Evolutionary conservation across 2,797 vertebrate genomes (phyloP).

Genomic region (Manis javanica): DNA sequence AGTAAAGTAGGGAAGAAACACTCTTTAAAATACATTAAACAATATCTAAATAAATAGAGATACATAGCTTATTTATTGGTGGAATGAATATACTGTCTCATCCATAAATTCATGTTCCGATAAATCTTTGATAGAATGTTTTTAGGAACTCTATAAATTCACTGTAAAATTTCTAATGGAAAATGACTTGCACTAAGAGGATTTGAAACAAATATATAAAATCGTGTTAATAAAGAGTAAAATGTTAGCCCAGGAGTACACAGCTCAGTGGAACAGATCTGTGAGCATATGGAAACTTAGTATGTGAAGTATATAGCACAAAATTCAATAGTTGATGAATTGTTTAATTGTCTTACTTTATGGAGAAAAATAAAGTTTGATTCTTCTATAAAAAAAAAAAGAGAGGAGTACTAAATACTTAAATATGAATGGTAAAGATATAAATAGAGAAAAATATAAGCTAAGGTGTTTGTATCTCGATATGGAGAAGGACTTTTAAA

Average conservation of each 20-base stretch:
- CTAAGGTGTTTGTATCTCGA: neutral
- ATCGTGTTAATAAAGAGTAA: neutral
- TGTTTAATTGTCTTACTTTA: neutral
- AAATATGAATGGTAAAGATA: neutral
- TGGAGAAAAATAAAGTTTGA: neutral
- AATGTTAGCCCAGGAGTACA: neutral
- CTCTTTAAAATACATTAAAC: neutral
- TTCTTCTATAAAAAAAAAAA: neutral
- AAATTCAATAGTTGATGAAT: neutral
- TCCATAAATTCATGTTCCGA: neutral
- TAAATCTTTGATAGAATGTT: neutral
- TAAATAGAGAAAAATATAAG: neutral
- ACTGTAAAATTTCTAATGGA: neutral
- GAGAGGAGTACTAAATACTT: neutral
- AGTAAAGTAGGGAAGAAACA: conserved; percentile 2
- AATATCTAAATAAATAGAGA: neutral
- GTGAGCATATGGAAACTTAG: neutral
- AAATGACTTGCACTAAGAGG: neutral
- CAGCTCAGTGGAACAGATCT: neutral
- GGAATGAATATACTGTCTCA: neutral
- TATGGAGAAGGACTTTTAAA: neutral
- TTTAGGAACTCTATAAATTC: neutral
- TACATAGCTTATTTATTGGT: neutral
- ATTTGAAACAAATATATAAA: neutral
- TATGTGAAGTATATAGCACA: neutral